These are phyloP conservation scores for Miichthys miiuy DNA, from an alignment of 2,797 vertebrate species.

Conservation along the genomic window DNA sequence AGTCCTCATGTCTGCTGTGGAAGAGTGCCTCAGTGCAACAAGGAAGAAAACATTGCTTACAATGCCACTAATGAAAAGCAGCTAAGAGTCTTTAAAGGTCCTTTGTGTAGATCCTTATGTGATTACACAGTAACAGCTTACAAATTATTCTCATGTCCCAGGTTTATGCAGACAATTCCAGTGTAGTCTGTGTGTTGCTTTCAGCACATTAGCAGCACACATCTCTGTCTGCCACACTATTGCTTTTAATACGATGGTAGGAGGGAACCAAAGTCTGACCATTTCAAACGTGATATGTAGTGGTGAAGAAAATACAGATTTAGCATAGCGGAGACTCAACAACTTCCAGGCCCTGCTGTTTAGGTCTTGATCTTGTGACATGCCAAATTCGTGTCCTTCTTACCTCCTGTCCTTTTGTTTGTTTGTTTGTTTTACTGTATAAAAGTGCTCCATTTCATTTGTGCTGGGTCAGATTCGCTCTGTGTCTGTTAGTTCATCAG, in stretches of 20 bases:
- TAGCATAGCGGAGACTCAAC: too few relatives aligned
- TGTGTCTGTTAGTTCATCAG: too few relatives aligned
- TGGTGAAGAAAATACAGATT: background rate
- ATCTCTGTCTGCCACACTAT: background rate
- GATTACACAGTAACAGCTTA: background rate
- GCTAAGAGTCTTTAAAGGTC: conserved; percentile 1
- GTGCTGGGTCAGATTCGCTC: too few relatives aligned
- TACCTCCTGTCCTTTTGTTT: too few relatives aligned
- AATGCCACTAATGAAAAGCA: background rate
- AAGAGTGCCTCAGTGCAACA: background rate
- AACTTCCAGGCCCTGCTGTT: too few relatives aligned
- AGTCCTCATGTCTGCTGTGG: conserved; percentile 4
- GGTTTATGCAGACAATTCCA: background rate
- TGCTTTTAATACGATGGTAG: background rate
- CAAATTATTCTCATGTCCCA: conserved; percentile 3
- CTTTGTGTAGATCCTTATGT: background rate
- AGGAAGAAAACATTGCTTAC: conserved; percentile 4
- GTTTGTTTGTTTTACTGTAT: too few relatives aligned
- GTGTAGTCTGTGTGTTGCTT: background rate
- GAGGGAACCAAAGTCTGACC: background rate
- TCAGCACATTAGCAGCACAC: background rate
- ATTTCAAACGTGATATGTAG: background rate
- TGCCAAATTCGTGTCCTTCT: too few relatives aligned
- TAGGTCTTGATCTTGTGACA: too few relatives aligned
- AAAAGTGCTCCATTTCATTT: too few relatives aligned